Conservation (phyloP, 2,797 vertebrate genomes). For the Australoheros facetus region DNA sequence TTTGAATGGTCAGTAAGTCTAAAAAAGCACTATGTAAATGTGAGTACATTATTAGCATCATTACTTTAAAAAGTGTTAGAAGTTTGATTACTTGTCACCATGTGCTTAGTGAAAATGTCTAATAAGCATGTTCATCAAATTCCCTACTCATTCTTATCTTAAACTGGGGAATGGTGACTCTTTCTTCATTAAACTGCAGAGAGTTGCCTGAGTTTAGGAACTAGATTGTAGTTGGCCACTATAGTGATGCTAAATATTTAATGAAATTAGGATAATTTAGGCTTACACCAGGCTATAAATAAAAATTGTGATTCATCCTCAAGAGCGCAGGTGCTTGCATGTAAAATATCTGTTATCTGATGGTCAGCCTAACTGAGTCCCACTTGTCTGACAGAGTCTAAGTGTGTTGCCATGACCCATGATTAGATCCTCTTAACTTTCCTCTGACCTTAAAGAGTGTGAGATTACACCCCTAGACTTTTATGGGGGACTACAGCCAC, state of each 20-base stretch:
- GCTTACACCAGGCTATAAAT: background rate
- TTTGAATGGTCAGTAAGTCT: background rate
- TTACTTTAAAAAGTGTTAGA: background rate
- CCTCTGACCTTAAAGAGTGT: slow-evolving; percentile 40
- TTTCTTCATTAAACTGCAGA: background rate
- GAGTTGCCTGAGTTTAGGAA: background rate
- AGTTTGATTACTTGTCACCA: background rate
- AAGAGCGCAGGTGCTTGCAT: background rate
- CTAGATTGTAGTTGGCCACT: background rate
- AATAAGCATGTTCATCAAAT: background rate
- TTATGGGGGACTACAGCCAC: background rate
- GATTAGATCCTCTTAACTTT: slow-evolving; percentile 67
- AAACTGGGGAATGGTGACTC: background rate
- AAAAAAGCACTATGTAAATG: background rate
- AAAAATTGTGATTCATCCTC: background rate
- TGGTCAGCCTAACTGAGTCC: slow-evolving; percentile 22
- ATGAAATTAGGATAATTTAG: background rate
- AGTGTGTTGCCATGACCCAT: slow-evolving; percentile 64
- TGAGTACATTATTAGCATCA: background rate
- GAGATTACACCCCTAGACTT: slow-evolving; percentile 18
- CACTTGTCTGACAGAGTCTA: slow-evolving; percentile 58
- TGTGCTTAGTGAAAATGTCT: background rate
- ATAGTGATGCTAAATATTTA: background rate
- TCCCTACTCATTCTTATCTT: background rate
- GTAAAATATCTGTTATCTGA: slow-evolving; percentile 40